Base-by-base conservation (phyloP, 2,797 vertebrate species). In the Macrochelys suwanniensis region DNA sequence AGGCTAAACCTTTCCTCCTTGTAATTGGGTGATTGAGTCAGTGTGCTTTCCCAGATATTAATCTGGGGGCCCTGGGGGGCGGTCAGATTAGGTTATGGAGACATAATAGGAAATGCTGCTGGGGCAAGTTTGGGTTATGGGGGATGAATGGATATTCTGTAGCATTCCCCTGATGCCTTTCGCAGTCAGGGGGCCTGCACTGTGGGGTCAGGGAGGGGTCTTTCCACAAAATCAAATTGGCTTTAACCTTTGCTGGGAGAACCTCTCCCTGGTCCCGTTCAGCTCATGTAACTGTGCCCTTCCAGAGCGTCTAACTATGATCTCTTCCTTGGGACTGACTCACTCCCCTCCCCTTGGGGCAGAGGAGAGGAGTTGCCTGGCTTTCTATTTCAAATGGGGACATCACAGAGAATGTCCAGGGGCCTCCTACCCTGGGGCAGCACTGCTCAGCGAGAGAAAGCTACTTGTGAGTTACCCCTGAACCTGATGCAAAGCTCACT, bases 61-160 rank as follows among this genome's bases (percentile, higher is more conserved):
- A 98, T 98, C 97, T 97, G 87, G 84, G 95, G 91, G 93, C 80
- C 79, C 47, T 71, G 10, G 92, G 95, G 96, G 96, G 84, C 95
- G 96, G 95, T 98, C 97, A 96, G 90, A 96, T 96, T 96, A 96
- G 96, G 97, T 97, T 97, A 95, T 93, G 83, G 97, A 98, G 98
- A 98, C 98, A 98, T 96, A 98, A 98, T 98, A 98, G 97, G 96
- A 98, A 98, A 95, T 97, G 77, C 57, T 94, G 82, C 94, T 97
- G 89, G 90, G 91, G 82, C 90, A 95, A 95, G 97, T 98, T 98
- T 98, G 97, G 97, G 95, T 97, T 98, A 97, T 80, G 93, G 54
- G 87, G 95, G 96, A 83, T 92, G 86, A 96, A 42, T 92, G 94
- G 91, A 84, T 95, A 84, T 80, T 95, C 89, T 91, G 50, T 79